phyloP scores from a whole-genome alignment of 2,888 invertebrate genomes.

The Panzeria rudis region DNA sequence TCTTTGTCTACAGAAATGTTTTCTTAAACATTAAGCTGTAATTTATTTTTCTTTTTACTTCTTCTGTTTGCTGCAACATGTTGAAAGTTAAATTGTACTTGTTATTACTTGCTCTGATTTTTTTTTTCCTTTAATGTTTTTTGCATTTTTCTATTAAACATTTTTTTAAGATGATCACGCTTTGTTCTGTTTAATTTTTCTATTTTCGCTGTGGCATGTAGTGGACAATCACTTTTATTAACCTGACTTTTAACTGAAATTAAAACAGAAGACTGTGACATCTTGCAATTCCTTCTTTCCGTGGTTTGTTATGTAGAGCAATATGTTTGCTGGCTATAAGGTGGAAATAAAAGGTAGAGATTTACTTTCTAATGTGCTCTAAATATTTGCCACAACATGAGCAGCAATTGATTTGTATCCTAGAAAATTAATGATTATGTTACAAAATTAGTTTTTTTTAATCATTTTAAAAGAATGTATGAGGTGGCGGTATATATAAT shows the following conservation, averaged over 20 bases:
- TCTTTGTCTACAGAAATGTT: conserved; percentile 18
- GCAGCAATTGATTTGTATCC: not conserved
- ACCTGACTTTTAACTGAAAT: conserved; percentile 50
- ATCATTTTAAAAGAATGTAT: no score
- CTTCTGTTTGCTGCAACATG: conserved; percentile 13
- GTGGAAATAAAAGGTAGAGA: conserved; percentile 67
- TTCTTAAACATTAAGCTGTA: not conserved
- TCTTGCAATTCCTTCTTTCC: conserved; percentile 22
- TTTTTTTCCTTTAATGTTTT: conserved; percentile 18
- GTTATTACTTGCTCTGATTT: conserved; percentile 68
- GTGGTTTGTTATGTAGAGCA: conserved; percentile 20
- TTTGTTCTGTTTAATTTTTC: conserved; percentile 36
- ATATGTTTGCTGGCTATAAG: conserved; percentile 1
- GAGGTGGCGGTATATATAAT: no score
- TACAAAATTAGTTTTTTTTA: no score
- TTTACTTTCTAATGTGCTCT: conserved; percentile 72
- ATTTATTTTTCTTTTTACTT: not conserved
- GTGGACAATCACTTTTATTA: conserved; percentile 71
- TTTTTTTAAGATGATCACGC: conserved; percentile 54
- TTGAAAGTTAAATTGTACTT: conserved; percentile 50
- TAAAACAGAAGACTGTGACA: conserved; percentile 41
- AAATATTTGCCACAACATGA: conserved; percentile 46
- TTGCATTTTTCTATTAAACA: conserved; percentile 7
- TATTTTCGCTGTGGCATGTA: not conserved
- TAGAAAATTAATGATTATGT: not conserved